phyloP scores from a whole-genome alignment of 2,888 invertebrate genomes.

The Rhorus exstirpatorius region DNA sequence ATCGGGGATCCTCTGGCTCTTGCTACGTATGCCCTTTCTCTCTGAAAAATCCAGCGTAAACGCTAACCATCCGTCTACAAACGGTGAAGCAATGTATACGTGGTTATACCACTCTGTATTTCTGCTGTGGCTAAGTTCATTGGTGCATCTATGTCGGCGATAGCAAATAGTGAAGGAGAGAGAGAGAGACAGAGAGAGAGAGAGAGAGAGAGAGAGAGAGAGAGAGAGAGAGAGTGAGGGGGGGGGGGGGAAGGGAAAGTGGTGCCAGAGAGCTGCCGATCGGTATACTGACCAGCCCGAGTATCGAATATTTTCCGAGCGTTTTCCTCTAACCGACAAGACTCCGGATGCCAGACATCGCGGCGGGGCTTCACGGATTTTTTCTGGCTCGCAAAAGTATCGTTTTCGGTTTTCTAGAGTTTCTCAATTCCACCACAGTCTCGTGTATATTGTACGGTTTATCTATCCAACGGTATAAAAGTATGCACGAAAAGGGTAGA shows the following conservation, averaged over 20 bases:
- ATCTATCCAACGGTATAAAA: slow-evolving; percentile 70
- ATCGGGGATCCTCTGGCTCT: slow-evolving; percentile 1
- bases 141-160: background rate
- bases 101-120: slow-evolving; percentile 6
- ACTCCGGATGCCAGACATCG: slow-evolving; percentile 15
- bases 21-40: slow-evolving; percentile 3
- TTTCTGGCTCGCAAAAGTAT: slow-evolving; percentile 16
- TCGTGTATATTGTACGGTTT: background rate
- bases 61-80: slow-evolving; percentile 33
- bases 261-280: slow-evolving; percentile 41
- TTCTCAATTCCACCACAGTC: background rate
- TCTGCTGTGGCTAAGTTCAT: slow-evolving; percentile 7
- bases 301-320: slow-evolving; percentile 49
- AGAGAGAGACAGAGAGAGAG: slow-evolving; percentile 9
- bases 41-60: slow-evolving; percentile 44
- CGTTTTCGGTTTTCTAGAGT: slow-evolving; percentile 18
- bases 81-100: slow-evolving; percentile 20
- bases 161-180: background rate
- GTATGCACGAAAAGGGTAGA: slow-evolving; percentile 74
- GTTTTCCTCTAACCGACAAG: background rate
- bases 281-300: slow-evolving; percentile 27
- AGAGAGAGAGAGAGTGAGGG: background rate
- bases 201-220: background rate
- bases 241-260: too few species aligned
- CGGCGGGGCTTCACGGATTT: slow-evolving; percentile 5